phyloP scores from a whole-genome alignment of 2,797 vertebrate genomes.

The Thamnophis elegans region DNA sequence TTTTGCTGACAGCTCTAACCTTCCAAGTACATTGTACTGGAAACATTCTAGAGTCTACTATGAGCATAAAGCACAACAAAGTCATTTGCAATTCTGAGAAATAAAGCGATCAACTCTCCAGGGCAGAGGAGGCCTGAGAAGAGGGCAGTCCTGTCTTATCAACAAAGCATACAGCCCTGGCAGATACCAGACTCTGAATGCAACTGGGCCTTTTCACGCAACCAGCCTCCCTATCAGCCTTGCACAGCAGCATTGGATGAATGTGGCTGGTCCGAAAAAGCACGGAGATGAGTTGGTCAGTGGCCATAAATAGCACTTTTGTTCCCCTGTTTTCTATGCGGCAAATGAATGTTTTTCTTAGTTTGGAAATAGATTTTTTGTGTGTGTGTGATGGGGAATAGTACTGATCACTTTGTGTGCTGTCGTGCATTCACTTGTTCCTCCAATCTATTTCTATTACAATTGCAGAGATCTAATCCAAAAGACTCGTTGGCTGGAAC shows the following conservation, averaged over 20 bases:
- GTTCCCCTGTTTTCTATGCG: background rate
- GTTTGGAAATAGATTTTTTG: background rate
- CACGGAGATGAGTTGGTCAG: conserved; percentile 2
- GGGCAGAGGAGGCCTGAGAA: background rate
- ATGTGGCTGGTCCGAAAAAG: background rate
- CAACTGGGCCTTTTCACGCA: background rate
- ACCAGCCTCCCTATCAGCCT: background rate
- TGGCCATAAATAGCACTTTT: conserved; percentile 31
- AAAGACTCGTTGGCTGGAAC: conserved; percentile 60
- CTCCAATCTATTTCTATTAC: conserved; percentile 58
- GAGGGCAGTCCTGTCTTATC: background rate
- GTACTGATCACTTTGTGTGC: conserved; percentile 39
- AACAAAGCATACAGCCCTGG: background rate
- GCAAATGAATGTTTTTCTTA: conserved; percentile 3
- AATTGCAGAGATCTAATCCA: conserved; percentile 46
- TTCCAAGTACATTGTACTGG: background rate
- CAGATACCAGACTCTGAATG: background rate
- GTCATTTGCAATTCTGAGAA: background rate
- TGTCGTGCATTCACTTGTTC: conserved; percentile 7
- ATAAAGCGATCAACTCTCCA: background rate
- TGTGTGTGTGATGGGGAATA: background rate
- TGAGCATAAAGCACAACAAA: background rate
- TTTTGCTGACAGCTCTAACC: background rate
- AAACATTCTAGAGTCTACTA: background rate
- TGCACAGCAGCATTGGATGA: background rate